Evolutionary conservation across 2,797 vertebrate genomes (phyloP).

Genomic region (Hypotaenidia philippensis): DNA sequence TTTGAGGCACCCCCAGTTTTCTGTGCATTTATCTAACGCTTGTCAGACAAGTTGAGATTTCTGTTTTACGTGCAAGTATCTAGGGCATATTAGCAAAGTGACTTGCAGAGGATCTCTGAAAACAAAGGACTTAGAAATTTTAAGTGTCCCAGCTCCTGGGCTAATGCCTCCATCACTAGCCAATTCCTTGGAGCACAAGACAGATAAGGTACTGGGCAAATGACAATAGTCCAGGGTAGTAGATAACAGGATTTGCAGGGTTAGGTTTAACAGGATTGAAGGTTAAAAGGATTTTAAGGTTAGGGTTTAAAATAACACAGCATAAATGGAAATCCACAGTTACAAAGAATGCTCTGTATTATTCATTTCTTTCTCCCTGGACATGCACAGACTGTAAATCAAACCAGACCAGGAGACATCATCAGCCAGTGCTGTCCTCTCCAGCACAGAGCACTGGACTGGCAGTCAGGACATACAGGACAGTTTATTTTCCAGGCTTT

Average conservation of each 20-base stretch:
- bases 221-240: background rate
- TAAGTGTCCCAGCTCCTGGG: background rate
- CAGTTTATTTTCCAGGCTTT: conserved; percentile 6
- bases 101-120: background rate
- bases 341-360: background rate
- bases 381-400: conserved; percentile 30
- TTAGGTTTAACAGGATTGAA: conserved; percentile 33
- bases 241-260: conserved; percentile 37
- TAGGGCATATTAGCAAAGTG: background rate
- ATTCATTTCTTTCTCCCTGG: background rate
- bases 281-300: conserved; percentile 29
- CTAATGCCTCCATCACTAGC: background rate
- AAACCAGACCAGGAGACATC: background rate
- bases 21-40: background rate
- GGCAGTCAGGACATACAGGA: background rate
- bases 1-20: background rate
- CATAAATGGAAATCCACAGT: conserved; percentile 1
- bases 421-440: background rate
- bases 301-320: conserved; percentile 19
- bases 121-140: background rate
- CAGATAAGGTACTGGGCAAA: background rate
- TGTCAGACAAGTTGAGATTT: background rate
- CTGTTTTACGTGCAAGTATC: background rate
- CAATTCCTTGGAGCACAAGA: background rate
- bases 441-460: background rate